A percentile compares a stretch with the other conserved stretches of the same genome.
phyloP scores from a whole-genome alignment of 2,888 invertebrate genomes.

The Platerodrilus igneus region DNA sequence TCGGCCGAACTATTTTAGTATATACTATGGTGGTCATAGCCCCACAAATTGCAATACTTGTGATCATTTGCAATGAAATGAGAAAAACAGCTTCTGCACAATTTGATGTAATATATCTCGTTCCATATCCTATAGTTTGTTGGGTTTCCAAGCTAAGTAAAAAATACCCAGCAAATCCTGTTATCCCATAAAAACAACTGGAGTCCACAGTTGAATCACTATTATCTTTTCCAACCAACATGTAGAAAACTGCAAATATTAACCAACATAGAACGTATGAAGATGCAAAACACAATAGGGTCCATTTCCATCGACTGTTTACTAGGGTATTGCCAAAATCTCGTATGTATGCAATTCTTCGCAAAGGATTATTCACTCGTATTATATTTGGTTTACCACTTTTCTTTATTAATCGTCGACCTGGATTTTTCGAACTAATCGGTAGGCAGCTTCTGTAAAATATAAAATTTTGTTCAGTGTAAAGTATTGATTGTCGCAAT shows the following conservation, averaged over 20 bases:
- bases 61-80: slow-evolving; percentile 75
- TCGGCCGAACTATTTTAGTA: slow-evolving; percentile 62
- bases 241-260: slow-evolving; percentile 74
- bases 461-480: too few relatives aligned
- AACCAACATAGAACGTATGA: slow-evolving; percentile 72
- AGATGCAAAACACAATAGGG: slow-evolving; percentile 58
- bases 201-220: slow-evolving; percentile 59
- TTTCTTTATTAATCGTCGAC: slow-evolving; percentile 34
- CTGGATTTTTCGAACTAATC: background rate
- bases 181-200: slow-evolving; percentile 57
- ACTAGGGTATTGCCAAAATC: slow-evolving; percentile 62
- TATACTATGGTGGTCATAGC: slow-evolving; percentile 53
- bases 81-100: slow-evolving; percentile 81
- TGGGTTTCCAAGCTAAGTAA: slow-evolving; percentile 82
- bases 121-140: slow-evolving; percentile 80
- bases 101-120: slow-evolving; percentile 73
- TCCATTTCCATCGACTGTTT: slow-evolving; percentile 70
- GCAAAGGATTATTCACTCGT: slow-evolving; percentile 27
- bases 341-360: slow-evolving; percentile 37
- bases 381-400: slow-evolving; percentile 35
- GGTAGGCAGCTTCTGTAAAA: too few relatives aligned
- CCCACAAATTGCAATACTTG: slow-evolving; percentile 49
- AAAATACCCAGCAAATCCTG: slow-evolving; percentile 61
- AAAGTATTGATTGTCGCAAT: too few relatives aligned
- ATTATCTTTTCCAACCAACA: slow-evolving; percentile 67